Evolutionary conservation across 2,888 invertebrate species (phyloP).

Genomic region (Cylindroiulus punctatus): DNA sequence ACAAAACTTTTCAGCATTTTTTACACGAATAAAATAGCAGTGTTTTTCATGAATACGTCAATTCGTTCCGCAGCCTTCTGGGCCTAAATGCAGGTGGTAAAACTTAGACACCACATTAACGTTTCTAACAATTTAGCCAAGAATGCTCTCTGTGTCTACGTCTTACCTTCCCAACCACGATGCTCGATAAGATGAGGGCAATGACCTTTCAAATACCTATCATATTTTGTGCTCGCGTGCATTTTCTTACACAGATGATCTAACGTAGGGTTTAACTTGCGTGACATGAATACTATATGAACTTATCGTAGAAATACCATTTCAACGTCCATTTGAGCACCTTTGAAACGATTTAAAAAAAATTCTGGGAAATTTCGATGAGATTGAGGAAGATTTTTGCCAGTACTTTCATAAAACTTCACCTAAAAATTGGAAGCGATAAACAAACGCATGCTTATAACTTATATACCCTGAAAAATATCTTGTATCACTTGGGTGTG

Average conservation of each 20-base stretch:
- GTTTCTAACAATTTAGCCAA: neutral
- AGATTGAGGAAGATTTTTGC: neutral
- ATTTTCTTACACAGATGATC: neutral
- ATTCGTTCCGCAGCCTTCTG: neutral
- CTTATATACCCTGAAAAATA: too few species aligned
- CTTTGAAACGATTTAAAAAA: neutral
- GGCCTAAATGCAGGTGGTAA: neutral
- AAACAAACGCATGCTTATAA: too few species aligned
- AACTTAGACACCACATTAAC: neutral
- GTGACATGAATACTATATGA: constrained; percentile 1
- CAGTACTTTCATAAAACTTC: neutral
- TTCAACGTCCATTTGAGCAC: neutral
- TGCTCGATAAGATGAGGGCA: constrained; percentile 39
- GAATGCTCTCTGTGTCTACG: constrained; percentile 2
- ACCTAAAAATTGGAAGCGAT: neutral
- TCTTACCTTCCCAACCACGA: neutral
- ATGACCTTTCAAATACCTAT: constrained; percentile 20
- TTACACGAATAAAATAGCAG: neutral
- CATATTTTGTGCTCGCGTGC: neutral
- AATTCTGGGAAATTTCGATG: neutral
- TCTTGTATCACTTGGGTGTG: too few species aligned
- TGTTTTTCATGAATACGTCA: constrained; percentile 14
- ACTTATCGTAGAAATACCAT: neutral
- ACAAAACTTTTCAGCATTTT: neutral
- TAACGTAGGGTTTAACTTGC: neutral